These are phyloP conservation scores for Gnatocerus cornutus DNA, from an alignment of 2,888 invertebrate genomes.

Conservation along the genomic window DNA sequence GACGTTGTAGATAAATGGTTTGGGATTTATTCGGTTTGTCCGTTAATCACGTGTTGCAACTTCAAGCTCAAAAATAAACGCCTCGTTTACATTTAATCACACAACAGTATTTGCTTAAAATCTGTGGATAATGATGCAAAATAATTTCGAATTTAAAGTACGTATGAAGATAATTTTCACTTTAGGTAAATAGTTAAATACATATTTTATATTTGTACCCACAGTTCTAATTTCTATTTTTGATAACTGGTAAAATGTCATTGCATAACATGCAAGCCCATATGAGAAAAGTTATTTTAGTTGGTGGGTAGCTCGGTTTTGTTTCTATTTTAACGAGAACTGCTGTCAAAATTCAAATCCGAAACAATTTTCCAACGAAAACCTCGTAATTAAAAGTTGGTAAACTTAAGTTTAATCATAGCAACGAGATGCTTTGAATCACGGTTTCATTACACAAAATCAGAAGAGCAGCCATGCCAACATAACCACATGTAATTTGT, in stretches of 20 bases:
- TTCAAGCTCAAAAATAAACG: no score
- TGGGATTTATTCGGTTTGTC: no score
- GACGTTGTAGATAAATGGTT: no score
- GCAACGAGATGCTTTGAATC: slow-evolving; percentile 51
- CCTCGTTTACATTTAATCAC: no score
- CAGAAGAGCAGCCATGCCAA: slow-evolving; percentile 24
- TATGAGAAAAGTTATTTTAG: slow-evolving; percentile 38
- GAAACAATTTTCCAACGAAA: slow-evolving; percentile 53
- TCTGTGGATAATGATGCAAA: no score
- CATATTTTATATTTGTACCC: no score
- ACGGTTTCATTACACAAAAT: slow-evolving; percentile 52
- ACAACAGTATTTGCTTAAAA: no score
- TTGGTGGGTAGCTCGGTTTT: slow-evolving; percentile 31
- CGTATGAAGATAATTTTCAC: no score
- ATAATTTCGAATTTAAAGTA: no score
- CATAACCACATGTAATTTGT: slow-evolving; percentile 42
- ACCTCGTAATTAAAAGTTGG: slow-evolving; percentile 58
- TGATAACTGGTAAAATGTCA: background rate
- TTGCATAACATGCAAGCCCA: background rate
- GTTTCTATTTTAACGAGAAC: slow-evolving; percentile 39
- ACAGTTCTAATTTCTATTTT: no score
- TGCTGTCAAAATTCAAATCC: slow-evolving; percentile 41
- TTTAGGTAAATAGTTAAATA: no score
- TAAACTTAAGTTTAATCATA: slow-evolving; percentile 56
- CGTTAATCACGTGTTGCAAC: no score